Evolutionary conservation across 2,888 invertebrate species (phyloP).

Genomic region (Urechis unicinctus): DNA sequence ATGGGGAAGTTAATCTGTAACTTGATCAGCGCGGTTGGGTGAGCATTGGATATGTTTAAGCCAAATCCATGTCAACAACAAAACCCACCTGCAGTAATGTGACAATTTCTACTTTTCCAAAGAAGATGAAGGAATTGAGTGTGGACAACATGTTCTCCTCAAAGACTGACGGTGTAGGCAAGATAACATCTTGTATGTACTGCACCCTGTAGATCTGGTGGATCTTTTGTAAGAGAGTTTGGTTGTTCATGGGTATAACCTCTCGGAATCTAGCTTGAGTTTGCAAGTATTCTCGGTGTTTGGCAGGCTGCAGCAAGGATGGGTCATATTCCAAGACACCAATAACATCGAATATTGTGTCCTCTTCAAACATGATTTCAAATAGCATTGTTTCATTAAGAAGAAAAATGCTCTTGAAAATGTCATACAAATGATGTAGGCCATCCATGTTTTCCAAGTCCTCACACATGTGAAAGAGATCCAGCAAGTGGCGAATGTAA

Average conservation of each 20-base stretch:
- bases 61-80: too few relatives aligned
- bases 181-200: slow-evolving; percentile 94
- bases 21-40: too few relatives aligned
- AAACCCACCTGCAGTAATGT: slow-evolving; percentile 76
- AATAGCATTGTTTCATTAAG: slow-evolving; percentile 95
- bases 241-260: slow-evolving; percentile 86
- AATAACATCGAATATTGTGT: slow-evolving; percentile 75
- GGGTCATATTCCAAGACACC: slow-evolving; percentile 99
- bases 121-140: slow-evolving; percentile 97
- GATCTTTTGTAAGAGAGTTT: slow-evolving; percentile 92
- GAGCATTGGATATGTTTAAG: too few relatives aligned
- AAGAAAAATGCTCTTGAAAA: slow-evolving; percentile 97
- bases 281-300: slow-evolving; percentile 89
- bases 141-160: slow-evolving; percentile 98
- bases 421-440: slow-evolving; percentile 88
- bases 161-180: slow-evolving; percentile 97
- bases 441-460: slow-evolving; percentile 86
- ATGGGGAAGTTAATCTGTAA: too few relatives aligned
- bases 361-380: slow-evolving; percentile 94
- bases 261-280: slow-evolving; percentile 69
- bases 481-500: slow-evolving; percentile 81
- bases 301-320: slow-evolving; percentile 55
- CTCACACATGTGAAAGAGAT: slow-evolving; percentile 94
- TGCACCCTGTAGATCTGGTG: slow-evolving; percentile 99
- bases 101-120: slow-evolving; percentile 99